Evolutionary conservation across 2,113 vertebrate genomes (phyloP), one percentile per base, ranked within the genome.

Genomic region (Coturnix japonica): DNA sequence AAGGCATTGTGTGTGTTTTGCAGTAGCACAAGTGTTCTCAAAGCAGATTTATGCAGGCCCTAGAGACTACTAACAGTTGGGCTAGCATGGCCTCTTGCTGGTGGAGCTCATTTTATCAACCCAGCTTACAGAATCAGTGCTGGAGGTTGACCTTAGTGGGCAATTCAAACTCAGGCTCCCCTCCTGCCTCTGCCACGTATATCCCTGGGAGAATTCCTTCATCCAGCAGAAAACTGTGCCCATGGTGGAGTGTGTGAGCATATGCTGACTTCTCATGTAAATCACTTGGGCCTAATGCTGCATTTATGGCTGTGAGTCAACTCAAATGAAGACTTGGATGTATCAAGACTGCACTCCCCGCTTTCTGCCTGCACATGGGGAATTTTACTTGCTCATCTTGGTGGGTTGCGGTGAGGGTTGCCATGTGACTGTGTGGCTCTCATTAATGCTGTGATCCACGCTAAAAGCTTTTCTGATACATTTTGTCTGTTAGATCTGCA

Each of bases 271-370:
- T 71, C 43, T 60, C 35, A 64, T 33, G 30, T 70, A 82, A 43
- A 66, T 53, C 56, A 14, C 20, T 51, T 47, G 23, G 14, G 17
- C n/a, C 59, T 76, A 47, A 73, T 82, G 20, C 33, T 85, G n/a
- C 71, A 21, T 59, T 51, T 66, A 53, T 0, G 0, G 9, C 26
- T 64, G 9, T 46, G 47, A 69, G 2, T 39, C 25, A 15, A 54
- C 71, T 81, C 57, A 33, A 3, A 64, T 61, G 35, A 77, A n/a
- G 20, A 11, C 41, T 46, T 7, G 0, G 17, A 26, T 74, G 64
- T n/a, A 17, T 53, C 47, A 18, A 49, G 15, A 11, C 33, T 67
- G 83, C 54, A 7, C 14, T 63, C 43, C 30, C 39, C 16, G 31
- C 56, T 81, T 43, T 1, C 0, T 47, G 65, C 37, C 26, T 16